phyloP scores from a whole-genome alignment of 2,797 vertebrate species.

The Darevskia nairensis region DNA sequence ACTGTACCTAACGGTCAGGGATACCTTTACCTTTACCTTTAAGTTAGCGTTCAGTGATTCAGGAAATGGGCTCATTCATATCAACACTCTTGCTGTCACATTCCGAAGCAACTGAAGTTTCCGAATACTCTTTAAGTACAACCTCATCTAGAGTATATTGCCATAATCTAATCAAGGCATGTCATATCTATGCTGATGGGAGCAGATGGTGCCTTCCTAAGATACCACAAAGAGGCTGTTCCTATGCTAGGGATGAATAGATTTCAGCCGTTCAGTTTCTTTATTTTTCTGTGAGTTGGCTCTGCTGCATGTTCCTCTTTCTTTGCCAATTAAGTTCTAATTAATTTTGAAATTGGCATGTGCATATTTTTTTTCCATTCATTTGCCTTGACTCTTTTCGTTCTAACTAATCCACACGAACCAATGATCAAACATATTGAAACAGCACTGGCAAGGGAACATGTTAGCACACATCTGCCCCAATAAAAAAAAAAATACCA shows the following conservation, averaged over 20 bases:
- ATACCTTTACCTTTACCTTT: neutral
- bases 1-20: no score
- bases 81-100: neutral
- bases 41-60: neutral
- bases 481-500: neutral
- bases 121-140: neutral
- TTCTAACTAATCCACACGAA: neutral
- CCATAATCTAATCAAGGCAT: neutral
- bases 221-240: neutral
- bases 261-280: neutral
- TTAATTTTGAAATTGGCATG: neutral
- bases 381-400: neutral
- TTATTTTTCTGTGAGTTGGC: neutral
- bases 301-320: neutral
- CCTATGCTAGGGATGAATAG: neutral
- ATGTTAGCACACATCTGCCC: neutral
- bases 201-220: neutral
- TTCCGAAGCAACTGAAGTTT: neutral
- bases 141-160: neutral
- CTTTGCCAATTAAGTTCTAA: neutral
- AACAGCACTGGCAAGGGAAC: neutral
- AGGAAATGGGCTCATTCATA: neutral
- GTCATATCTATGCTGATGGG: neutral
- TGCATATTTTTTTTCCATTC: neutral
- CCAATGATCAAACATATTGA: neutral